These are phyloP conservation scores for Anarrhichthys ocellatus DNA, from an alignment of 2,113 vertebrate genomes.

Conservation along the genomic window DNA sequence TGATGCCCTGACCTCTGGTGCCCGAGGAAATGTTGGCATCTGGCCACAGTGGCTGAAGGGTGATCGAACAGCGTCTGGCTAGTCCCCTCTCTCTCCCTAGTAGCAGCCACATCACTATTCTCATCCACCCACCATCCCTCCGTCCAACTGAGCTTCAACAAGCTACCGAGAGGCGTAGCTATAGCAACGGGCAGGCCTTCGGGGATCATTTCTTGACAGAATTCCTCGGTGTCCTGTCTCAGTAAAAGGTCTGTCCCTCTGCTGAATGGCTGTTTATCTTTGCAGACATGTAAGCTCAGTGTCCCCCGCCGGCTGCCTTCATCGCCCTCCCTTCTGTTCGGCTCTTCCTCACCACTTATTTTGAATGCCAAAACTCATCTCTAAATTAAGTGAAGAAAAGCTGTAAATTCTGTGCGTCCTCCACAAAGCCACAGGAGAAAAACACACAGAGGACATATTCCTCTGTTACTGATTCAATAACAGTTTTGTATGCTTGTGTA, in stretches of 20 bases:
- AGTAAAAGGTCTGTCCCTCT: constrained; percentile 70
- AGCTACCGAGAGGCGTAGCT: constrained; percentile 65
- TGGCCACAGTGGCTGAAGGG: constrained; percentile 48
- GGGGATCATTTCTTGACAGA: constrained; percentile 78
- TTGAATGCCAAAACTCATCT: constrained; percentile 46
- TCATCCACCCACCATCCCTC: constrained; percentile 70
- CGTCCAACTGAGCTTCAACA: constrained; percentile 28
- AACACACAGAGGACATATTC: constrained; percentile 8
- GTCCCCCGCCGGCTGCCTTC: constrained; percentile 39
- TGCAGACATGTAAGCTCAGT: constrained; percentile 50
- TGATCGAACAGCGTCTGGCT: constrained; percentile 41
- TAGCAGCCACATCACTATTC: constrained; percentile 68
- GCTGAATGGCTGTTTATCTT: constrained; percentile 74
- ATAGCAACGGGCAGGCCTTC: constrained; percentile 81
- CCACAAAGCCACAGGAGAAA: constrained; percentile 24
- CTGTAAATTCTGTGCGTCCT: constrained; percentile 6
- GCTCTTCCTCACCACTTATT: constrained; percentile 26
- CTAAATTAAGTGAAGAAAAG: constrained; percentile 31
- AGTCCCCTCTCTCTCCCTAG: constrained; percentile 3
- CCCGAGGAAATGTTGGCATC: constrained; percentile 50
- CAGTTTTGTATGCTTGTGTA: constrained; percentile 1
- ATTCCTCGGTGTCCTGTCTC: constrained; percentile 70
- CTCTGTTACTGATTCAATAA: constrained; percentile 21
- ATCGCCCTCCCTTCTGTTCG: constrained; percentile 33
- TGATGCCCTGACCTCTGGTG: constrained; percentile 46